phyloP scores from a whole-genome alignment of 2,888 invertebrate species.

The Epistrophella euchroma region DNA sequence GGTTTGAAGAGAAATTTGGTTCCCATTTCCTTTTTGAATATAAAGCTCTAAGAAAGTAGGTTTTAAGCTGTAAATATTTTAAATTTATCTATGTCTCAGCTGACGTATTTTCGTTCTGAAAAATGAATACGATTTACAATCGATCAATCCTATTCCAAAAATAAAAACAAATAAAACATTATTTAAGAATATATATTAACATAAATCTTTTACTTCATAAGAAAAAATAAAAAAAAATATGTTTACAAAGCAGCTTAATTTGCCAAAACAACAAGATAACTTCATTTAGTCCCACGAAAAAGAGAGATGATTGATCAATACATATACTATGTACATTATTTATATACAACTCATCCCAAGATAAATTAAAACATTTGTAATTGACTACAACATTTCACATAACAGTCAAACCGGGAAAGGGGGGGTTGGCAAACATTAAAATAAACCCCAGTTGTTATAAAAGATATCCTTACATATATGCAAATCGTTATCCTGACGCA shows the following conservation, averaged over 20 bases:
- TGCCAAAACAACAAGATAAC: conserved; percentile 9
- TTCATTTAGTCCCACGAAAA: neutral
- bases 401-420: neutral
- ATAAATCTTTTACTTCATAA: conserved; percentile 3
- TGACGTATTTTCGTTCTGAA: neutral
- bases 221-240: neutral
- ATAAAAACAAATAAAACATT: neutral
- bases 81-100: neutral
- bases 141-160: neutral
- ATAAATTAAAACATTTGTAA: conserved; percentile 28
- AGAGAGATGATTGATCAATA: conserved; percentile 17
- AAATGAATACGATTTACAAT: neutral
- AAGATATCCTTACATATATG: conserved; percentile 26
- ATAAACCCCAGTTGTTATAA: conserved; percentile 5
- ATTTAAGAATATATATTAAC: neutral
- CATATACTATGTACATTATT: no score
- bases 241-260: neutral
- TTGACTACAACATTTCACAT: conserved; percentile 14
- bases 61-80: neutral
- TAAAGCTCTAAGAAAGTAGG: neutral
- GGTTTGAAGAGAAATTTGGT: no score
- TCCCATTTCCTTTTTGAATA: no score
- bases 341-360: conserved; percentile 1
- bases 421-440: conserved; percentile 20
- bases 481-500: conserved; percentile 37